phyloP scores from a whole-genome alignment of 2,888 invertebrate species.

The Crepidodera aurea region DNA sequence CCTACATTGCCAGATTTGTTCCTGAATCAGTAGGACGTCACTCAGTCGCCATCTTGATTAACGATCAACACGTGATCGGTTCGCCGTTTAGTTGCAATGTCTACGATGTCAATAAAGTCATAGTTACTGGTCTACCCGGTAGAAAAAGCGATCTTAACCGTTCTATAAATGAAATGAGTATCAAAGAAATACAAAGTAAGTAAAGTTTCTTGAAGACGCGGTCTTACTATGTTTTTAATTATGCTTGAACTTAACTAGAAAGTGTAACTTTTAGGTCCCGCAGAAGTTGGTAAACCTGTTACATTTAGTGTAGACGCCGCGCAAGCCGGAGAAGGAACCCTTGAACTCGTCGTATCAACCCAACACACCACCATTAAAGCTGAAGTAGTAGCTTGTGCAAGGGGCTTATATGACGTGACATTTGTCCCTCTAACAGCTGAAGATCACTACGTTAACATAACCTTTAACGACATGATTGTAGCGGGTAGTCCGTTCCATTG shows the following conservation, averaged over 20 bases:
- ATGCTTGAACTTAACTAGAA: too few relatives aligned
- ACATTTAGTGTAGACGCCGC: constrained; percentile 95
- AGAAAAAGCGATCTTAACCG: constrained; percentile 53
- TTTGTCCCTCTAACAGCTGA: constrained; percentile 90
- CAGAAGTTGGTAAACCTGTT: constrained; percentile 83
- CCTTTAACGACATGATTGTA: constrained; percentile 91
- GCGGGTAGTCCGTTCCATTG: constrained; percentile 92
- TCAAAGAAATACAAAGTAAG: constrained; percentile 53
- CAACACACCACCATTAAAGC: constrained; percentile 85
- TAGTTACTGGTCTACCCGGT: constrained; percentile 70
- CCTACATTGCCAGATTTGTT: constrained; percentile 80
- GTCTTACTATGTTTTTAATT: too few relatives aligned
- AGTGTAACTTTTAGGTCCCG: constrained; percentile 54
- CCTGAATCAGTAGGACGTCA: constrained; percentile 90
- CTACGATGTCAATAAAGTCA: constrained; percentile 87
- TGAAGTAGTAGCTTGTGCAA: constrained; percentile 86
- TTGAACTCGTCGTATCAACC: constrained; percentile 91
- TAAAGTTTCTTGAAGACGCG: too few relatives aligned
- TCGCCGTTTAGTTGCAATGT: constrained; percentile 95
- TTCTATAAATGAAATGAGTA: constrained; percentile 56
- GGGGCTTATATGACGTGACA: constrained; percentile 91
- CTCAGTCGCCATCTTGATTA: constrained; percentile 81
- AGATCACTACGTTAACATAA: constrained; percentile 91
- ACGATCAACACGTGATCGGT: constrained; percentile 85
- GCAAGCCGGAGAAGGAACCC: constrained; percentile 92